Conservation (phyloP, 2,888 invertebrate species). For the Graphium colonna region DNA sequence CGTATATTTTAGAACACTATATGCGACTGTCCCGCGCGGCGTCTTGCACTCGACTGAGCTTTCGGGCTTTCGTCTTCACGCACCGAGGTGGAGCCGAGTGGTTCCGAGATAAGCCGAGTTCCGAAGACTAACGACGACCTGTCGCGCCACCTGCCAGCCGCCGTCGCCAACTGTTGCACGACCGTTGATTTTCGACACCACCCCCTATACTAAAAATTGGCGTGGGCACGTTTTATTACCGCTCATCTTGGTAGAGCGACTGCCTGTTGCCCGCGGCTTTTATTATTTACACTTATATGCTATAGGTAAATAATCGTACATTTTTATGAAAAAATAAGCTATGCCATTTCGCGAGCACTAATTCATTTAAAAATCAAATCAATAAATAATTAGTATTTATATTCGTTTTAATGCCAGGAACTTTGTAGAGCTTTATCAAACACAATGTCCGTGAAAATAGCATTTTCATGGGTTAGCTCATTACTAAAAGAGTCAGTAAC, state of each 20-base stretch:
- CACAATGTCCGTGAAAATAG: neutral
- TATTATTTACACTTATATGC: no score
- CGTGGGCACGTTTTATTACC: slow-evolving; percentile 39
- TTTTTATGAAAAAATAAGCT: no score
- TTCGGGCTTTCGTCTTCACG: slow-evolving; percentile 46
- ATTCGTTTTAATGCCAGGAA: slow-evolving; percentile 6
- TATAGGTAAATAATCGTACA: no score
- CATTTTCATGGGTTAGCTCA: neutral
- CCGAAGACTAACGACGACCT: slow-evolving; percentile 46
- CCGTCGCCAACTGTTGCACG: slow-evolving; percentile 73
- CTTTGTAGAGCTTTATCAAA: slow-evolving; percentile 3
- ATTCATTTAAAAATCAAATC: neutral
- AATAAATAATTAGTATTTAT: slow-evolving; percentile 2
- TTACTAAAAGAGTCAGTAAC: neutral
- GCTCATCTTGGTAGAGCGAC: no score
- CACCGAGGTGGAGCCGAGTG: slow-evolving; percentile 55
- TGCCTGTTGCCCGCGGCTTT: no score
- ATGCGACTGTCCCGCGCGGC: slow-evolving; percentile 49
- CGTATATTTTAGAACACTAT: slow-evolving; percentile 34
- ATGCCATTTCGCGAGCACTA: no score
- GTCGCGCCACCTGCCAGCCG: slow-evolving; percentile 77
- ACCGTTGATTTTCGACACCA: slow-evolving; percentile 73
- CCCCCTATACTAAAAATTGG: slow-evolving; percentile 65
- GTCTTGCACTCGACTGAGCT: slow-evolving; percentile 71
- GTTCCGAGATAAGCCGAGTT: slow-evolving; percentile 36